Evolutionary conservation across 2,797 vertebrate species (phyloP), one percentile per base, ranked within the genome.

Genomic region (Darevskia nairensis): DNA sequence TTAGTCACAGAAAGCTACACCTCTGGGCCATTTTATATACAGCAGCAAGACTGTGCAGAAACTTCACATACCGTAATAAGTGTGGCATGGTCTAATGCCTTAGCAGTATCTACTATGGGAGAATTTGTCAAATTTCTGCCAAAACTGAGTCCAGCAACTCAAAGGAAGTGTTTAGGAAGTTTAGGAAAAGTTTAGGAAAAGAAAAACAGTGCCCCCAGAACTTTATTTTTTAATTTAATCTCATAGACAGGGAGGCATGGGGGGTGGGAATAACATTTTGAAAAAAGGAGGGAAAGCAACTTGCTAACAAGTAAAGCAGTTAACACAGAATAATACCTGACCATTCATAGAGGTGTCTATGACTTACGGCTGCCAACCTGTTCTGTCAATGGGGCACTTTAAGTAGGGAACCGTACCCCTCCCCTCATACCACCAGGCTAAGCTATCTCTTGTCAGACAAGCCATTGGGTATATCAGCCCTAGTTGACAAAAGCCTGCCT

Each of bases 1-100:
- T 86, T 80, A 86, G 76, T 86, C 44, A 71, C 55, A 55, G 85
- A 86, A 79, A 55, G 44, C 44, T 80, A 55, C 64, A 86, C 85
- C 85, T 79, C 55, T 79, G 23, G 76, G 85, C 64, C 85, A 79
- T 69, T 86, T 46, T 68, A 55, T 68, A 55, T 35, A n/a, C 44
- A 68, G 32, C 15, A 39, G 66, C 55, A 55, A 79, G 66, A 23
- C 44, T 39, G 21, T 80, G n/a, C 44, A 69, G 11, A 6, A 69
- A 32, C 85, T 27, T 79, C 25, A 76, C 41, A 76, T 50, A n/a
- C n/a, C n/a, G n/a, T n/a, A 86, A 79, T 86, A 86, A 79, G 61
- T 39, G 46, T 68, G 17, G 29, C 80, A n/a, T 86, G 32, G 85
- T 50, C n/a, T 86, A 80, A 39, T 86, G 55, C n/a, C 29, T 69